These are phyloP conservation scores for Drosophila willistoni DNA, from an alignment of 1,140 invertebrate species.

Conservation along the genomic window DNA sequence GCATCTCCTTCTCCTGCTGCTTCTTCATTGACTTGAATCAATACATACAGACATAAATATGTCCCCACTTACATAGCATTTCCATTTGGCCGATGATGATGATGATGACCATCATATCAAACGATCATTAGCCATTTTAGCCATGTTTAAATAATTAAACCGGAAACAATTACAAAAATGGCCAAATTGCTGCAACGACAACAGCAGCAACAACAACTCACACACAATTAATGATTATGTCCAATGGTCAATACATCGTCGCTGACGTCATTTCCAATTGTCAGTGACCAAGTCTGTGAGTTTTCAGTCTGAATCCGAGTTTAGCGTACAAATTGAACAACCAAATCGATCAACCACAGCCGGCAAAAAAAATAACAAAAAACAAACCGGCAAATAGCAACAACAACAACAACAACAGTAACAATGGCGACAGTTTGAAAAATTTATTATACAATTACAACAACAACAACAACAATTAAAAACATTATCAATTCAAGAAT, in stretches of 20 bases:
- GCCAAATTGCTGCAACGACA: conserved; percentile 59
- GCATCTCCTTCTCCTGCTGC: background rate
- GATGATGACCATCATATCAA: conserved; percentile 4
- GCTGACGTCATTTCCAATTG: conserved; percentile 62
- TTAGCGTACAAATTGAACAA: conserved; percentile 11
- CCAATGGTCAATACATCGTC: conserved; percentile 30
- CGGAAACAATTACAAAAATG: conserved; percentile 77
- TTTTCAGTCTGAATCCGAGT: background rate
- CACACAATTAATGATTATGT: conserved; percentile 59
- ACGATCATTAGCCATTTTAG: conserved; percentile 15
- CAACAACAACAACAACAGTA: conserved; percentile 1
- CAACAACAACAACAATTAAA: background rate
- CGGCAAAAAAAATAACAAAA: conserved; percentile 9
- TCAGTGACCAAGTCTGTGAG: background rate
- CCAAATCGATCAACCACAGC: conserved; percentile 44
- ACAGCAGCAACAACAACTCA: too few relatives aligned
- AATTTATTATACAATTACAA: conserved; percentile 58
- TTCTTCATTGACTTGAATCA: background rate
- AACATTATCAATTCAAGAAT: conserved; percentile 49
- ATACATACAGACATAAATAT: conserved; percentile 39
- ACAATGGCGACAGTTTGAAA: conserved; percentile 32
- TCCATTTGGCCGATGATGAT: background rate
- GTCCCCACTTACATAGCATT: background rate
- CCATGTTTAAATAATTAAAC: conserved; percentile 29
- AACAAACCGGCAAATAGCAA: conserved; percentile 11